A percentile compares a stretch with the other conserved stretches of the same genome.
These are phyloP conservation scores for Nephila pilipes DNA, from an alignment of 1,140 invertebrate genomes.

Conservation along the genomic window DNA sequence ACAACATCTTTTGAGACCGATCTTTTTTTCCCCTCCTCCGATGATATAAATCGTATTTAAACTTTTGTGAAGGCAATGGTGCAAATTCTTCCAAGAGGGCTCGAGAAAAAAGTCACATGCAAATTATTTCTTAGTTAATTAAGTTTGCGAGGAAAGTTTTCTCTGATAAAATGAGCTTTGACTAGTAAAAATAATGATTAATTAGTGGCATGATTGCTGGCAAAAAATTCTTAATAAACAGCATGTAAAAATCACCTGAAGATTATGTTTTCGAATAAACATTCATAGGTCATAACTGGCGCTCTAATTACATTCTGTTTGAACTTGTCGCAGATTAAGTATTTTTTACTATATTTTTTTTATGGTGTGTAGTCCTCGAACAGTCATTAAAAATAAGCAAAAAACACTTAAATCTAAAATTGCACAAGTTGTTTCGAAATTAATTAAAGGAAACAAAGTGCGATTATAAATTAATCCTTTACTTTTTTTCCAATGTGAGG, in stretches of 20 bases:
- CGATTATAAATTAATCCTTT: slow-evolving; percentile 48
- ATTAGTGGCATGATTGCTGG: slow-evolving; percentile 43
- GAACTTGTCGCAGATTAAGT: slow-evolving; percentile 37
- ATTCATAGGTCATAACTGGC: slow-evolving; percentile 28
- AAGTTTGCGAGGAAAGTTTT: slow-evolving; percentile 35
- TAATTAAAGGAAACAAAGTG: slow-evolving; percentile 53
- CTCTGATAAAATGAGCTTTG: slow-evolving; percentile 30
- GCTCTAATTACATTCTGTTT: slow-evolving; percentile 57
- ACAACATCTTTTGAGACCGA: slow-evolving; percentile 31
- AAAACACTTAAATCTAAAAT: slow-evolving; percentile 23
- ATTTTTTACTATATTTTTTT: not conserved
- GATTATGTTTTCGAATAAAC: slow-evolving; percentile 51
- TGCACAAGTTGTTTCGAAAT: slow-evolving; percentile 26
- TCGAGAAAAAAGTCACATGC: not conserved
- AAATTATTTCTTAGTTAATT: slow-evolving; percentile 67
- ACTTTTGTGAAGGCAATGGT: slow-evolving; percentile 29
- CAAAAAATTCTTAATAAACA: slow-evolving; percentile 4
- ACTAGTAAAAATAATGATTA: slow-evolving; percentile 56
- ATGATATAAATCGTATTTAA: slow-evolving; percentile 31
- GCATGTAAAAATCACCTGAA: slow-evolving; percentile 29
- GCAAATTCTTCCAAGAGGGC: not conserved
- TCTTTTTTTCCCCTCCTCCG: not conserved
- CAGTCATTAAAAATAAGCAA: slow-evolving; percentile 8
- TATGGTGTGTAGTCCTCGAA: not conserved
- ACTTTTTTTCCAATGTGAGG: not conserved